Conservation (phyloP, 2,113 vertebrate genomes). For the Pteropus alecto region DNA sequence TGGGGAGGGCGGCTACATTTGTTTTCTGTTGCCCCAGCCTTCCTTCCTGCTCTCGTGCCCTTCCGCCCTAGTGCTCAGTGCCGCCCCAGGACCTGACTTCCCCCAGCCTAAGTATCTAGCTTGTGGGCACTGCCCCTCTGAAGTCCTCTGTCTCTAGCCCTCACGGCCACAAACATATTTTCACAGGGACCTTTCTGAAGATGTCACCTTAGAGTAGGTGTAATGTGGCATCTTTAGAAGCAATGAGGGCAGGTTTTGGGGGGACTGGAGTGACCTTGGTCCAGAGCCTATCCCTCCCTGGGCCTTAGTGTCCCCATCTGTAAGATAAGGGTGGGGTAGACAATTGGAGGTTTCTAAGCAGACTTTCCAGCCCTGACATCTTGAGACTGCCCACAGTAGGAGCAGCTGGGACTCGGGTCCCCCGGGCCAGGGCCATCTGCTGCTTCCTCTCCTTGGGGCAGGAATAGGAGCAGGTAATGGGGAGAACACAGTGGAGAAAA, state of each 20-base stretch:
- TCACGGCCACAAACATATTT: neutral
- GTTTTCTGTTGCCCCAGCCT: neutral
- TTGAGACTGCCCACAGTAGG: neutral
- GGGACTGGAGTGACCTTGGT: neutral
- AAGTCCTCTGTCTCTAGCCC: neutral
- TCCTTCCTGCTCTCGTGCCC: neutral
- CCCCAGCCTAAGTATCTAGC: neutral
- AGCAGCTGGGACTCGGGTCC: neutral
- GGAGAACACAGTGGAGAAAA: neutral
- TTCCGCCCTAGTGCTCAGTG: neutral
- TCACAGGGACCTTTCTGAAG: neutral
- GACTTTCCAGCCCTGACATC: neutral
- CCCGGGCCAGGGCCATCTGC: neutral
- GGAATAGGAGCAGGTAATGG: accelerated
- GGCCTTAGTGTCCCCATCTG: neutral
- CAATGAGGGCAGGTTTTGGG: neutral
- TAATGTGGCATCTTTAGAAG: neutral
- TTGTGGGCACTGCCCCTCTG: neutral
- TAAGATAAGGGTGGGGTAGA: neutral
- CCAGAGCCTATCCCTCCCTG: neutral
- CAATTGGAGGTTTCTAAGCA: neutral
- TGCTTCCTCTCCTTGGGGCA: neutral
- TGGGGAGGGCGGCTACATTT: neutral
- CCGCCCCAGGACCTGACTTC: accelerated
- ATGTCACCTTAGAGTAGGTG: neutral